A percentile compares a stretch with the other conserved stretches of the same genome.
Conservation (phyloP, 2,888 invertebrate species). For the Clanis bilineata region DNA sequence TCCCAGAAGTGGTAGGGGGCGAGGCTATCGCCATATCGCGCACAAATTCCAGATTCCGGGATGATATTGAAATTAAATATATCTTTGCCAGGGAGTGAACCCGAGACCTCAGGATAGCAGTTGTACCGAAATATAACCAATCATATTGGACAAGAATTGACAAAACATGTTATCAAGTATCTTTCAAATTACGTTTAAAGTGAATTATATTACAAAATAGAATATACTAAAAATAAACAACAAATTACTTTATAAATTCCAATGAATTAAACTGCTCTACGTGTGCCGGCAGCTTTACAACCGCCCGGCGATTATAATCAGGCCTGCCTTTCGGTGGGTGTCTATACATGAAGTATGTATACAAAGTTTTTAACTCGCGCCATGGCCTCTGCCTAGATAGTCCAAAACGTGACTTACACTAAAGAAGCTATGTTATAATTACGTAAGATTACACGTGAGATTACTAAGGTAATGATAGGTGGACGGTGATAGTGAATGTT, state of each 20-base stretch:
- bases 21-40: too few relatives aligned
- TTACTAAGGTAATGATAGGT: conserved; percentile 62
- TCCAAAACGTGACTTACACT: conserved; percentile 76
- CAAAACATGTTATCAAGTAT: too few relatives aligned
- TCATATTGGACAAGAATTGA: too few relatives aligned
- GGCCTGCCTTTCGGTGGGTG: conserved; percentile 36
- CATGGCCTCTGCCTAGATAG: conserved; percentile 64
- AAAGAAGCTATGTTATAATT: conserved; percentile 74
- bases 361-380: conserved; percentile 58
- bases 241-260: background rate
- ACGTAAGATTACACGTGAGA: conserved; percentile 68
- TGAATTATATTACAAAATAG: background rate
- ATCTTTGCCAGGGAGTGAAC: too few relatives aligned
- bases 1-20: too few relatives aligned
- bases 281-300: conserved; percentile 49
- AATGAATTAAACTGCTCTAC: conserved; percentile 10
- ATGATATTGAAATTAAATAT: too few relatives aligned
- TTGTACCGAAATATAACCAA: too few relatives aligned
- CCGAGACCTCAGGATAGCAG: too few relatives aligned
- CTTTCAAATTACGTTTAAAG: too few relatives aligned
- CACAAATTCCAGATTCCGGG: too few relatives aligned
- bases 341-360: conserved; percentile 31
- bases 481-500: conserved; percentile 36
- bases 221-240: background rate
- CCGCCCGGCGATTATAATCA: conserved; percentile 67